A percentile compares a stretch with the other conserved stretches of the same genome.
Evolutionary conservation across 2,113 vertebrate genomes (phyloP).

Genomic region (Lates calcarifer): DNA sequence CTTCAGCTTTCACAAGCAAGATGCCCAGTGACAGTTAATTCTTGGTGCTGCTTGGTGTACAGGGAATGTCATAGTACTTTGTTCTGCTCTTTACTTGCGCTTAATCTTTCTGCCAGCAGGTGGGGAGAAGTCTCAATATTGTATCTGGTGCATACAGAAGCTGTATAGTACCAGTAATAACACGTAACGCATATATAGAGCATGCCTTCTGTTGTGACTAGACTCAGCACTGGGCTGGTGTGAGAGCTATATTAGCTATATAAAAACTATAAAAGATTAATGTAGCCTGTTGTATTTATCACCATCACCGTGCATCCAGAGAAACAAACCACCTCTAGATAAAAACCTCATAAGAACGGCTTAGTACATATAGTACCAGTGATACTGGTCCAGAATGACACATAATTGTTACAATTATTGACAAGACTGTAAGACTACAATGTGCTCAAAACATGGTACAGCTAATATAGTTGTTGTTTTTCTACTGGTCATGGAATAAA

Average conservation of each 20-base stretch:
- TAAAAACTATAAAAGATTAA: constrained; percentile 35
- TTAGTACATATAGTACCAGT: neutral
- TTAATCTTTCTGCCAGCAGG: constrained; percentile 69
- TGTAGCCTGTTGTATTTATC: constrained; percentile 43
- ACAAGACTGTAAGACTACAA: constrained; percentile 19
- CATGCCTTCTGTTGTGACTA: constrained; percentile 63
- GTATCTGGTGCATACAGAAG: constrained; percentile 23
- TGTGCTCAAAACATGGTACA: constrained; percentile 44
- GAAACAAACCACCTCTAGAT: constrained; percentile 12
- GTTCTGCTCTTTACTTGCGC: constrained; percentile 44
- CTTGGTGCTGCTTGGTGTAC: neutral
- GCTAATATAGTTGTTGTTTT: constrained; percentile 15
- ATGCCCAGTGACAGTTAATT: constrained; percentile 26
- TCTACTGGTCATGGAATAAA: constrained; percentile 47
- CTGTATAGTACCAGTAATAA: constrained; percentile 42
- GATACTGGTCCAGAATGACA: constrained; percentile 29
- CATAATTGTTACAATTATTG: constrained; percentile 6
- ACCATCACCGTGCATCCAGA: neutral
- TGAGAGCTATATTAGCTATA: constrained; percentile 45
- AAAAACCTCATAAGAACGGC: constrained; percentile 29
- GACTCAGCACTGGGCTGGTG: constrained; percentile 35
- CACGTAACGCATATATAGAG: constrained; percentile 51
- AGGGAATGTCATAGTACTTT: neutral
- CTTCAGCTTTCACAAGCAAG: neutral
- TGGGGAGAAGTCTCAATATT: constrained; percentile 52